A percentile compares a stretch with the other conserved stretches of the same genome.
These are phyloP conservation scores for Brachypalpus laphriformis DNA, from an alignment of 2,888 invertebrate genomes.

Conservation along the genomic window DNA sequence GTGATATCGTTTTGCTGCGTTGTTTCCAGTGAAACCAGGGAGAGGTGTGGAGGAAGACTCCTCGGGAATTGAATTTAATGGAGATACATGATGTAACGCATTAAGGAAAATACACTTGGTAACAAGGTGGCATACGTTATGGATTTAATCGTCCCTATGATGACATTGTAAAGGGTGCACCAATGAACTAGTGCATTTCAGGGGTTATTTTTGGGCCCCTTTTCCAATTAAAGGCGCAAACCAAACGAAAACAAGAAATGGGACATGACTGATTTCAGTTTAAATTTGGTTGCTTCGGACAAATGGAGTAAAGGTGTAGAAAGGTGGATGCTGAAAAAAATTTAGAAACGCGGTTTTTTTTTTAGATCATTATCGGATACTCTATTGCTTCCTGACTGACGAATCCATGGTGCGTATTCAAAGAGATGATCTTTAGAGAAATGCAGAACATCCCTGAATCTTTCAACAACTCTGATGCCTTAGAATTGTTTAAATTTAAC, in stretches of 20 bases:
- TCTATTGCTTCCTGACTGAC: too few relatives aligned
- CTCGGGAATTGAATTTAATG: constrained; percentile 63
- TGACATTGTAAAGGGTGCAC: constrained; percentile 63
- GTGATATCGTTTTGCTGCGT: constrained; percentile 7
- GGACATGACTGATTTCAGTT: constrained; percentile 24
- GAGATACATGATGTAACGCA: constrained; percentile 70
- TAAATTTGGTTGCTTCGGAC: constrained; percentile 19
- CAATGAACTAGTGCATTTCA: constrained; percentile 13
- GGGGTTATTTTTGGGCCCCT: constrained; percentile 4
- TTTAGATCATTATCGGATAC: too few relatives aligned
- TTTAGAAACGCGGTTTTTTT: too few relatives aligned
- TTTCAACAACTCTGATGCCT: too few relatives aligned
- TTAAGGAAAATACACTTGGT: constrained; percentile 69
- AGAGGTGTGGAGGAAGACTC: constrained; percentile 9
- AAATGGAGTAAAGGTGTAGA: neutral
- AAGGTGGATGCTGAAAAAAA: neutral
- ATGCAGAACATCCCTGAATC: too few relatives aligned
- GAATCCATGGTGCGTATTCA: too few relatives aligned
- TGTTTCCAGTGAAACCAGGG: constrained; percentile 1
- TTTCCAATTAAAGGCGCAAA: constrained; percentile 34
- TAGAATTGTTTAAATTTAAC: too few relatives aligned
- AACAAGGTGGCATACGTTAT: constrained; percentile 73
- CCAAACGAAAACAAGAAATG: constrained; percentile 44
- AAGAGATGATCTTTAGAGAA: too few relatives aligned
- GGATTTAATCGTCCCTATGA: constrained; percentile 63